Percentiles rank a stretch among this genome's conserved stretches.
phyloP scores from a whole-genome alignment of 2,888 invertebrate genomes.

The Blera fallax region DNA sequence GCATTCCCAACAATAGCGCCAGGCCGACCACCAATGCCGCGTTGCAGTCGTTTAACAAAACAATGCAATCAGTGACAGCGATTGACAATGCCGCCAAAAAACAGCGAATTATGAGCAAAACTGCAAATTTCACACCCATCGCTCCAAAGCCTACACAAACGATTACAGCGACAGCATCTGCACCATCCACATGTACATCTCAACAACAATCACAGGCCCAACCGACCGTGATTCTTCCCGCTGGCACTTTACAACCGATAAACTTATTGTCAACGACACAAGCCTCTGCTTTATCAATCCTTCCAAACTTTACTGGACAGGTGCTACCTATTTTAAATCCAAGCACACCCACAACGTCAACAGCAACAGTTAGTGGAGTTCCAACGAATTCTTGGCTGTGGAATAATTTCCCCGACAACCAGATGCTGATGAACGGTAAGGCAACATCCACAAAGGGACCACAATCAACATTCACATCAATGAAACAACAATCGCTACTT shows the following conservation, averaged over 20 bases:
- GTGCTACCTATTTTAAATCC: constrained; percentile 26
- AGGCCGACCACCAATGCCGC: constrained; percentile 7
- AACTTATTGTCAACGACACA: constrained; percentile 20
- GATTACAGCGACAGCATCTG: constrained; percentile 45
- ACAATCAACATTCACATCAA: constrained; percentile 66
- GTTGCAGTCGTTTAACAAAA: constrained; percentile 47
- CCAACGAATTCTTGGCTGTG: constrained; percentile 75
- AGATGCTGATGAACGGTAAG: constrained; percentile 78
- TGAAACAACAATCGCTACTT: constrained; percentile 77
- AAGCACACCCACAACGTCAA: constrained; percentile 36
- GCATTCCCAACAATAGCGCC: constrained; percentile 49
- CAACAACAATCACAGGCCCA: constrained; percentile 64
- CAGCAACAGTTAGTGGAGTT: constrained; percentile 42
- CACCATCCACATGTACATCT: constrained; percentile 51
- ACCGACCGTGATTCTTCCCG: constrained; percentile 39
- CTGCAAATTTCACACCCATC: constrained; percentile 31
- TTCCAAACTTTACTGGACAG: constrained; percentile 45
- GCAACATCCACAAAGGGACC: constrained; percentile 75
- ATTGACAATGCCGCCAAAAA: constrained; percentile 46
- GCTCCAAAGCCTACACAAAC: constrained; percentile 40
- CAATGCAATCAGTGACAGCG: constrained; percentile 43
- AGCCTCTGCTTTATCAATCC: constrained; percentile 25
- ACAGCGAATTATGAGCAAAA: constrained; percentile 37
- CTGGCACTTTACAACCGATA: constrained; percentile 45
- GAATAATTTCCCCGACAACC: constrained; percentile 80